Percentiles rank a stretch among this genome's conserved stretches.
phyloP scores from a whole-genome alignment of 2,113 vertebrate genomes.

The Myxocyprinus asiaticus region DNA sequence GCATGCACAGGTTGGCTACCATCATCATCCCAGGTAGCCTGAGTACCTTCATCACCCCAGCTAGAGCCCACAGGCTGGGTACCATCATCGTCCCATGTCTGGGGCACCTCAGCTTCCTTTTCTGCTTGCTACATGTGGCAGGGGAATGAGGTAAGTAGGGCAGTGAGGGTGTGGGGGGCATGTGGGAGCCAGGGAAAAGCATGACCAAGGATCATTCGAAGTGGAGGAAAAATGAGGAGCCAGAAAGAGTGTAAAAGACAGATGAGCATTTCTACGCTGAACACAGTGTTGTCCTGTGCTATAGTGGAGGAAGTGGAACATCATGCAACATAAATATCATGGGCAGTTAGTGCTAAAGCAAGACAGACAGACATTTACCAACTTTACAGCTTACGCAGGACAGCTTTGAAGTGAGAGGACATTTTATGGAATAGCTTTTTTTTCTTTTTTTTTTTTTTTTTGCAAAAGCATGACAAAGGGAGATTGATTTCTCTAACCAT shows the following conservation, averaged over 20 bases:
- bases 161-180: conserved; percentile 21
- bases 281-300: neutral
- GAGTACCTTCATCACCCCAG: conserved; percentile 59
- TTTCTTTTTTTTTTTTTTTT: no score
- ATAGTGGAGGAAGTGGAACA: neutral
- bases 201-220: conserved; percentile 43
- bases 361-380: conserved; percentile 37
- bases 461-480: neutral
- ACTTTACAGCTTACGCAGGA: neutral
- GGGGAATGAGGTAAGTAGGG: neutral
- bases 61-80: conserved; percentile 55
- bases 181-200: conserved; percentile 39
- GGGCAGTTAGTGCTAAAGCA: conserved; percentile 19
- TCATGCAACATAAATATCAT: conserved; percentile 27
- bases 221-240: conserved; percentile 41
- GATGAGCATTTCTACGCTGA: conserved; percentile 20
- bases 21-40: conserved; percentile 48
- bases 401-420: conserved; percentile 31
- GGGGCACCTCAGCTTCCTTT: conserved; percentile 30
- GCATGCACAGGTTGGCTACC: conserved; percentile 48
- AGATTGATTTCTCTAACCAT: neutral
- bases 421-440: neutral
- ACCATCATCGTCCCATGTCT: conserved; percentile 64
- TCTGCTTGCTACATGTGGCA: conserved; percentile 45
- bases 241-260: conserved; percentile 32